These are phyloP conservation scores for Hipposideros armiger DNA, from an alignment of 2,113 vertebrate genomes.

Conservation along the genomic window DNA sequence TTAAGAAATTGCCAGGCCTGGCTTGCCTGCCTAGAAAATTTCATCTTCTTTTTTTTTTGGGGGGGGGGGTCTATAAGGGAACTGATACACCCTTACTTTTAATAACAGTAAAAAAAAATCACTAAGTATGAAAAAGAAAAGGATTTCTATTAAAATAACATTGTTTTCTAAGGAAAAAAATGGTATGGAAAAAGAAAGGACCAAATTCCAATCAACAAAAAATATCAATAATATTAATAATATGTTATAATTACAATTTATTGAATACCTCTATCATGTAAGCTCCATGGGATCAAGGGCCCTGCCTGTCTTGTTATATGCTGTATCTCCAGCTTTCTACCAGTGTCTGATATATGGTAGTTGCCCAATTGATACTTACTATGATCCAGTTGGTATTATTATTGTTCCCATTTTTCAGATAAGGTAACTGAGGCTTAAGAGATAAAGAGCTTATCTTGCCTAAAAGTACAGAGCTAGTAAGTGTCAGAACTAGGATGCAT, in stretches of 20 bases:
- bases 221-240: background rate
- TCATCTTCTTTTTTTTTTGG: background rate
- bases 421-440: background rate
- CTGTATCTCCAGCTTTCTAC: background rate
- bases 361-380: background rate
- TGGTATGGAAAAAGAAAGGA: background rate
- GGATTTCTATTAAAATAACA: background rate
- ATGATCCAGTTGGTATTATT: background rate
- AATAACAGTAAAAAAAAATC: constrained; percentile 1
- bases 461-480: background rate
- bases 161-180: background rate
- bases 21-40: background rate
- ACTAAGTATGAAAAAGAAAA: constrained; percentile 37
- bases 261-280: background rate
- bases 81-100: constrained; percentile 21
- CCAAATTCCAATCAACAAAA: constrained; percentile 3
- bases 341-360: background rate
- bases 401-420: background rate
- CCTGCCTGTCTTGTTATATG: background rate
- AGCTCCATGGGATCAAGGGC: background rate
- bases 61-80: background rate
- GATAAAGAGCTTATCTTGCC: constrained; percentile 33
- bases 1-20: background rate
- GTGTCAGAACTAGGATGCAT: background rate
- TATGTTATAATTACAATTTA: background rate